These are phyloP conservation scores for Malurus elegans DNA, from an alignment of 2,113 vertebrate species.

Conservation along the genomic window DNA sequence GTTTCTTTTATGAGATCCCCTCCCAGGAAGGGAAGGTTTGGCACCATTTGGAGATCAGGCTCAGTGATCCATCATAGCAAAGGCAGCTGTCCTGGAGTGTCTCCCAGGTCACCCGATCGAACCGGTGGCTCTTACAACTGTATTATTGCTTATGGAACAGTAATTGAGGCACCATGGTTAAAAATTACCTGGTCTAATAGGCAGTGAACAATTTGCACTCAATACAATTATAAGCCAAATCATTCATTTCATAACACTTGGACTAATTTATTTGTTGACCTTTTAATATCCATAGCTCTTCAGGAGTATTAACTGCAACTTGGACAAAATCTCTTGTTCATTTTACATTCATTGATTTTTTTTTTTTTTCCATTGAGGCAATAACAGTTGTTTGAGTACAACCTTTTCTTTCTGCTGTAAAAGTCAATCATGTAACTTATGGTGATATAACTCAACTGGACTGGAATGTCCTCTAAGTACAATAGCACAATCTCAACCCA, in stretches of 20 bases:
- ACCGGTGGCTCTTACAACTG: conserved; percentile 86
- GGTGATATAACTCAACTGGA: conserved; percentile 54
- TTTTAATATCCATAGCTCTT: conserved; percentile 83
- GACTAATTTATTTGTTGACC: conserved; percentile 82
- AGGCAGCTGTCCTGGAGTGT: conserved; percentile 88
- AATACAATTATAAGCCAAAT: conserved; percentile 81
- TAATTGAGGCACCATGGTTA: conserved; percentile 82
- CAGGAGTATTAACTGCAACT: conserved; percentile 87
- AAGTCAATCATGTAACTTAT: conserved; percentile 84
- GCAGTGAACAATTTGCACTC: conserved; percentile 79
- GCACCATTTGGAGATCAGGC: conserved; percentile 76
- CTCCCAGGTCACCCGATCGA: conserved; percentile 93
- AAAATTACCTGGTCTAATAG: conserved; percentile 79
- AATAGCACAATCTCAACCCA: not conserved
- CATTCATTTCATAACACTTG: conserved; percentile 81
- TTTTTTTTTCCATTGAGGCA: conserved; percentile 84
- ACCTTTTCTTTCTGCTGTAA: conserved; percentile 86
- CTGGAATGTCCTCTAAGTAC: conserved; percentile 59
- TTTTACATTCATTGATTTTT: conserved; percentile 93
- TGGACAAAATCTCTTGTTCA: conserved; percentile 87
- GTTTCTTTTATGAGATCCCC: conserved; percentile 77
- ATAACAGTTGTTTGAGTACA: conserved; percentile 90
- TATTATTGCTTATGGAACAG: conserved; percentile 90
- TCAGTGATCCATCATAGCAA: conserved; percentile 90
- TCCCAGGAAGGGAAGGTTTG: conserved; percentile 65